Evolutionary conservation across 2,797 vertebrate species (phyloP).

Genomic region (Lemur catta): DNA sequence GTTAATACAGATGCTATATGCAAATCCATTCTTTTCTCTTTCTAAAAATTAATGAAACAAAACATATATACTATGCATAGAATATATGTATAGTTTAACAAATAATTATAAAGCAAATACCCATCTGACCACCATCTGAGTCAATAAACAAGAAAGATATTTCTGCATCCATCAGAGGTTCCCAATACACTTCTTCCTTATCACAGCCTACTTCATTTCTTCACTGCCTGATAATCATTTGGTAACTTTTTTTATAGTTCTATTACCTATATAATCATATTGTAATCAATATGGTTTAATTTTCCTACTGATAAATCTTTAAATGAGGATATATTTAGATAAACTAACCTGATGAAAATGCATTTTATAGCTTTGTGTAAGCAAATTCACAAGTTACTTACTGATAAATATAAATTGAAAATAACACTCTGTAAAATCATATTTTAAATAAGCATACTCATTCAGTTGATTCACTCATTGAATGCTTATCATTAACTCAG

Average conservation of each 20-base stretch:
- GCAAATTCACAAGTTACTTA: not conserved
- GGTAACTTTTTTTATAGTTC: not conserved
- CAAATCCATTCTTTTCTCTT: not conserved
- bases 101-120: not conserved
- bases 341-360: not conserved
- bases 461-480: not conserved
- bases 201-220: not conserved
- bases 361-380: not conserved
- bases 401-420: conserved; percentile 16
- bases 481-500: not conserved
- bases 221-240: not conserved
- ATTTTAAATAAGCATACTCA: conserved; percentile 2
- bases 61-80: not conserved
- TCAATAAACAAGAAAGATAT: not conserved
- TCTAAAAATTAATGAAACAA: not conserved
- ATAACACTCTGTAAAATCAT: not conserved
- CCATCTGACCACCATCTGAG: not conserved
- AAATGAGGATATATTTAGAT: conserved; percentile 4
- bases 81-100: not conserved
- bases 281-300: not conserved
- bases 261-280: not conserved
- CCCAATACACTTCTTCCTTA: not conserved
- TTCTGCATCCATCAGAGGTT: not conserved
- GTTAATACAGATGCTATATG: not conserved
- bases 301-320: not conserved